These are phyloP conservation scores for Alentia gelatinosa DNA, from an alignment of 2,888 invertebrate species.

Conservation along the genomic window DNA sequence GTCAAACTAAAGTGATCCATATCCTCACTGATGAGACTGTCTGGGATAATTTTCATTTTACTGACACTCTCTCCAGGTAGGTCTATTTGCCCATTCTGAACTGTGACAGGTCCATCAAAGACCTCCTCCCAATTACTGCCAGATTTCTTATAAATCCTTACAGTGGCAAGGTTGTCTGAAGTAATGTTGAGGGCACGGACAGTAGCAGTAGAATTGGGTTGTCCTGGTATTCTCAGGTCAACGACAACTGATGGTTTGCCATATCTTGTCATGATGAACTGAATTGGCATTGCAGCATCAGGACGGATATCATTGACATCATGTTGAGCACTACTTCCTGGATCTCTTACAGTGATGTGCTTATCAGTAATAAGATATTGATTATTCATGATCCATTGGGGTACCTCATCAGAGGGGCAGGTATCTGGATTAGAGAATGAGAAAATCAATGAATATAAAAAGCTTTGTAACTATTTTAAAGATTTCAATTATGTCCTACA, in stretches of 20 bases:
- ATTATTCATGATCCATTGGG: background rate
- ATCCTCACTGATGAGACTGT: background rate
- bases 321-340: background rate
- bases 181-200: background rate
- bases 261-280: background rate
- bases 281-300: background rate
- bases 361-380: background rate
- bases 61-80: background rate
- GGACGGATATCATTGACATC: background rate
- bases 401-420: background rate
- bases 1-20: background rate
- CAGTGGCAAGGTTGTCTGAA: background rate
- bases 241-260: background rate
- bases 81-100: background rate
- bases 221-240: background rate
- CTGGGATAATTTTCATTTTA: background rate
- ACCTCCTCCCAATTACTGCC: background rate
- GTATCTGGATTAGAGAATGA: background rate
- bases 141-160: background rate
- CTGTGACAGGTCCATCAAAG: background rate
- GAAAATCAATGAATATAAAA: too few species aligned
- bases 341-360: background rate
- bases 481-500: too few species aligned
- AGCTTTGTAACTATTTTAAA: too few species aligned
- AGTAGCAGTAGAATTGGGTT: background rate